A percentile compares a stretch with the other conserved stretches of the same genome.
Conservation (phyloP, 2,113 vertebrate genomes). For the Mesitornis unicolor region DNA sequence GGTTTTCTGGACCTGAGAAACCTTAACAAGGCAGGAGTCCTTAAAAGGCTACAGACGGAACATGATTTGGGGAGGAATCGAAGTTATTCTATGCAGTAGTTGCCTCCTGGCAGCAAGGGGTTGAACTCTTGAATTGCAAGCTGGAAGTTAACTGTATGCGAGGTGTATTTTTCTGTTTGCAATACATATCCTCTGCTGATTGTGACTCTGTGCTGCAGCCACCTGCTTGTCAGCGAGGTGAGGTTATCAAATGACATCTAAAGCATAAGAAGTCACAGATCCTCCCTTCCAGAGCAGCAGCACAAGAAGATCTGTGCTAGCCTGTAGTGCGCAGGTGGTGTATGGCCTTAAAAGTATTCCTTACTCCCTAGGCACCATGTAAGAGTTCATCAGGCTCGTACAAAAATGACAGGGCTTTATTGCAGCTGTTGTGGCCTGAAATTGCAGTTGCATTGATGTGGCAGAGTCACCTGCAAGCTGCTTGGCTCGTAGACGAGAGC, state of each 20-base stretch:
- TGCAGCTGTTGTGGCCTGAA: slow-evolving; percentile 57
- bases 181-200: not conserved
- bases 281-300: not conserved
- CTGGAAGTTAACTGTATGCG: not conserved
- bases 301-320: not conserved
- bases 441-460: slow-evolving; percentile 64
- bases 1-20: not conserved
- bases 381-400: not conserved
- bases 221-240: not conserved
- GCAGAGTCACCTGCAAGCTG: slow-evolving; percentile 63
- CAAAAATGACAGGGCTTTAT: not conserved
- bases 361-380: not conserved
- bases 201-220: not conserved
- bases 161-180: not conserved
- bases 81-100: not conserved
- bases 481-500: slow-evolving; percentile 46
- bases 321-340: not conserved
- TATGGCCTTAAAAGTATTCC: not conserved
- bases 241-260: not conserved
- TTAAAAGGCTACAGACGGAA: not conserved
- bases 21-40: not conserved
- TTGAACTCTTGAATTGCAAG: not conserved
- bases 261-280: not conserved
- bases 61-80: not conserved
- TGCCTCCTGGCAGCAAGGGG: not conserved